These are phyloP conservation scores for Phyllotreta cruciferae DNA, from an alignment of 2,888 invertebrate genomes.

Conservation along the genomic window DNA sequence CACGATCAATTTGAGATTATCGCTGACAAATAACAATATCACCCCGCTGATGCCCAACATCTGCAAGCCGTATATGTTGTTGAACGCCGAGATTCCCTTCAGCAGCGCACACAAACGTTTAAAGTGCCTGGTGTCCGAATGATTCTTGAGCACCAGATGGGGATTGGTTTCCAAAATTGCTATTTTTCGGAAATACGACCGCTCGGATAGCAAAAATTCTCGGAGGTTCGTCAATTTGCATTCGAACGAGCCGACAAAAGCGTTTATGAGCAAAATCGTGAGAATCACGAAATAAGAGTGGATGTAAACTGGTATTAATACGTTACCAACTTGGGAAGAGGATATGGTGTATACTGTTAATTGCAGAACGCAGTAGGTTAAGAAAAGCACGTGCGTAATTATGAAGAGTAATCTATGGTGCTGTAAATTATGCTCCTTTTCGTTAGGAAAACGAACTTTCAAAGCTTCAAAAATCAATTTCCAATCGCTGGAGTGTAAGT, in stretches of 20 bases:
- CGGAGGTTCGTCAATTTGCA: conserved; percentile 7
- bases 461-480: not conserved
- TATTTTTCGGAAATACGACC: not conserved
- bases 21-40: conserved; percentile 26
- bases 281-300: conserved; percentile 23
- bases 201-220: conserved; percentile 7
- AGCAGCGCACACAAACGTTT: conserved; percentile 13
- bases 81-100: conserved; percentile 28
- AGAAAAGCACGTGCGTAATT: not conserved
- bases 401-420: conserved; percentile 1
- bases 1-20: conserved; percentile 23
- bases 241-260: conserved; percentile 17
- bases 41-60: conserved; percentile 30
- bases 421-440: not conserved
- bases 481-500: not conserved
- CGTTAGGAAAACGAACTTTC: not conserved
- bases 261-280: conserved; percentile 21
- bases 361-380: conserved; percentile 3
- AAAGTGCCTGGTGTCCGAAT: conserved; percentile 5
- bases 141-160: conserved; percentile 19
- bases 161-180: conserved; percentile 25
- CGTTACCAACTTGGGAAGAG: conserved; percentile 2
- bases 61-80: conserved; percentile 35
- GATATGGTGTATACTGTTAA: conserved; percentile 1
- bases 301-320: conserved; percentile 16